phyloP scores from a whole-genome alignment of 1,140 invertebrate genomes.

The Drosophila sproati region DNA sequence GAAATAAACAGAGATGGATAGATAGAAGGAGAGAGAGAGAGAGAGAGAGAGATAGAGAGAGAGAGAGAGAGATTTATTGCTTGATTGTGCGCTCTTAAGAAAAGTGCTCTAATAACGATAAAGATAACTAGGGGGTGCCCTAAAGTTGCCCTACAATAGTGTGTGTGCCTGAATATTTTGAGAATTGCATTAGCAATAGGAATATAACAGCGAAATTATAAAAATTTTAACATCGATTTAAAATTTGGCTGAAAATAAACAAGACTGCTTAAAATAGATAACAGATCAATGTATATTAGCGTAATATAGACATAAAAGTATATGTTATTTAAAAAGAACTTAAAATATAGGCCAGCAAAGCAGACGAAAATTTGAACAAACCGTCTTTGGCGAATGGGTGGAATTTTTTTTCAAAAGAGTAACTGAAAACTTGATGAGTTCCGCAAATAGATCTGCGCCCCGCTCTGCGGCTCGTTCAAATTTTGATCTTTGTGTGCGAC shows the following conservation, averaged over 20 bases:
- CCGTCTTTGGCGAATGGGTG: slow-evolving; percentile 3
- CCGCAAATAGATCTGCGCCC: slow-evolving; percentile 2
- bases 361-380: slow-evolving; percentile 54
- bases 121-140: slow-evolving; percentile 37
- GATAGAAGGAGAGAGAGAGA: slow-evolving; percentile 17
- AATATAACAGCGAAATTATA: slow-evolving; percentile 19
- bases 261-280: slow-evolving; percentile 57
- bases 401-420: background rate
- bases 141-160: slow-evolving; percentile 34
- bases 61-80: slow-evolving; percentile 35
- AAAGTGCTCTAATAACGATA: slow-evolving; percentile 48
- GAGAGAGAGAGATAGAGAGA: slow-evolving; percentile 13
- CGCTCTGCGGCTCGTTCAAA: slow-evolving; percentile 61
- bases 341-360: slow-evolving; percentile 33
- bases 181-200: slow-evolving; percentile 16
- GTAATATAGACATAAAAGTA: slow-evolving; percentile 43
- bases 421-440: slow-evolving; percentile 1
- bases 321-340: slow-evolving; percentile 32
- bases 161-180: slow-evolving; percentile 29
- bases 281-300: slow-evolving; percentile 45
- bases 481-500: slow-evolving; percentile 51
- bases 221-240: slow-evolving; percentile 21
- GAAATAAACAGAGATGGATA: slow-evolving; percentile 4
- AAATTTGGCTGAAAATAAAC: slow-evolving; percentile 65
- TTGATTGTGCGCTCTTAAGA: slow-evolving; percentile 54